A percentile compares a stretch with the other conserved stretches of the same genome.
phyloP scores from a whole-genome alignment of 2,888 invertebrate genomes.

The Aethes cnicana region DNA sequence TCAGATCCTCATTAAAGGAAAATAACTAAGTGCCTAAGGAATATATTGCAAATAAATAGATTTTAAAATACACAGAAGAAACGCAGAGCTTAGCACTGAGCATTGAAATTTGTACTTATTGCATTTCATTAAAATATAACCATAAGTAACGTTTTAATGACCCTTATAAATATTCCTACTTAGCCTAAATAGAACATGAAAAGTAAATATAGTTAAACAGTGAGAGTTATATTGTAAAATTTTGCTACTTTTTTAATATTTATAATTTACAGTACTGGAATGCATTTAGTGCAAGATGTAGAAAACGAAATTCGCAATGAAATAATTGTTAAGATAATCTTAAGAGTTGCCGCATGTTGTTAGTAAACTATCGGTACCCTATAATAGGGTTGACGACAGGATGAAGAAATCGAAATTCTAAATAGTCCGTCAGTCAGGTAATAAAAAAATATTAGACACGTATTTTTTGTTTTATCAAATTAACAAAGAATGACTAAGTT shows the following conservation, averaged over 20 bases:
- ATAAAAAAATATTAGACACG: no score
- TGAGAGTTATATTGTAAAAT: constrained; percentile 69
- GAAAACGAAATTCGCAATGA: background rate
- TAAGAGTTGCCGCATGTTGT: no score
- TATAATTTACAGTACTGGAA: constrained; percentile 65
- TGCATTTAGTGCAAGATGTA: constrained; percentile 51
- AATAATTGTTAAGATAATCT: background rate
- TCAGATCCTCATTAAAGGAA: no score
- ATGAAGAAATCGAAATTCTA: no score
- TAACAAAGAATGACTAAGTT: no score
- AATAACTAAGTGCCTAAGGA: no score
- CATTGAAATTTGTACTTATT: constrained; percentile 29
- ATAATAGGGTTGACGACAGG: no score
- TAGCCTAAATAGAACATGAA: constrained; percentile 51
- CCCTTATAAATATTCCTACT: constrained; percentile 42
- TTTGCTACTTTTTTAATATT: constrained; percentile 56
- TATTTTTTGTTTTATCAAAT: no score
- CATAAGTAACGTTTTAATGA: background rate
- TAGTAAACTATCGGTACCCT: no score
- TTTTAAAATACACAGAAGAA: no score
- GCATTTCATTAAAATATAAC: background rate
- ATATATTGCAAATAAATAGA: no score
- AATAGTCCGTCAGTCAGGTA: no score
- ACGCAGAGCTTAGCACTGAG: constrained; percentile 26
- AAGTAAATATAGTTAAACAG: constrained; percentile 67